A percentile compares a stretch with the other conserved stretches of the same genome.
Evolutionary conservation across 2,797 vertebrate genomes (phyloP).

Genomic region (Lophotriccus pileatus): DNA sequence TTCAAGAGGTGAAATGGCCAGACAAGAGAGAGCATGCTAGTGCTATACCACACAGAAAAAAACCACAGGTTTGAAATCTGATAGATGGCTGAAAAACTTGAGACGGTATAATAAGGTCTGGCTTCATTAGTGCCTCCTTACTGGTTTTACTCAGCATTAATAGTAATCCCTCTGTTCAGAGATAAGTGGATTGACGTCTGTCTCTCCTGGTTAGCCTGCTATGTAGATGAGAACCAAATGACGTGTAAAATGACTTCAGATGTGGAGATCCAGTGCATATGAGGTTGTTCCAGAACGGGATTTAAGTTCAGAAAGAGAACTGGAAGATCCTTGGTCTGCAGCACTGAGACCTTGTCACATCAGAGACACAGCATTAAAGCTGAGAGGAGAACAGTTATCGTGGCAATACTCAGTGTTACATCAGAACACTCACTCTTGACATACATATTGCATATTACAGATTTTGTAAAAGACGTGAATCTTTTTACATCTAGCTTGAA

Average conservation of each 20-base stretch:
- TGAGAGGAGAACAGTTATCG: background rate
- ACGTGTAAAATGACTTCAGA: background rate
- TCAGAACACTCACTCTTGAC: background rate
- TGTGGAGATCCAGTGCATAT: background rate
- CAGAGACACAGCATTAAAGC: background rate
- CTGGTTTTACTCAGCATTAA: background rate
- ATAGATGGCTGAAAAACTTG: background rate
- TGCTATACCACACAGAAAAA: background rate
- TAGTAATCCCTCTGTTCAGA: background rate
- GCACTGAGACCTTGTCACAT: background rate
- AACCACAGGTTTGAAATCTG: background rate
- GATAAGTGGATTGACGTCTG: background rate
- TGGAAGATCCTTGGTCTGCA: background rate
- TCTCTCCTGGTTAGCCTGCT: background rate
- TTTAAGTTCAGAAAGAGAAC: background rate
- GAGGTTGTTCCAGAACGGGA: background rate
- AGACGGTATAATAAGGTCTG: background rate
- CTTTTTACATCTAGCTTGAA: background rate
- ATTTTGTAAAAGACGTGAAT: background rate
- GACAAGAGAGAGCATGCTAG: background rate
- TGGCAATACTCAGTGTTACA: rapidly evolving
- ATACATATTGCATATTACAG: background rate
- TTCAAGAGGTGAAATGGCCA: background rate
- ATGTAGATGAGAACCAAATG: background rate
- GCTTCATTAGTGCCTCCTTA: background rate